A percentile compares a stretch with the other conserved stretches of the same genome.
phyloP scores from a whole-genome alignment of 1,140 invertebrate species.

The Zaprionus tsacasi region DNA sequence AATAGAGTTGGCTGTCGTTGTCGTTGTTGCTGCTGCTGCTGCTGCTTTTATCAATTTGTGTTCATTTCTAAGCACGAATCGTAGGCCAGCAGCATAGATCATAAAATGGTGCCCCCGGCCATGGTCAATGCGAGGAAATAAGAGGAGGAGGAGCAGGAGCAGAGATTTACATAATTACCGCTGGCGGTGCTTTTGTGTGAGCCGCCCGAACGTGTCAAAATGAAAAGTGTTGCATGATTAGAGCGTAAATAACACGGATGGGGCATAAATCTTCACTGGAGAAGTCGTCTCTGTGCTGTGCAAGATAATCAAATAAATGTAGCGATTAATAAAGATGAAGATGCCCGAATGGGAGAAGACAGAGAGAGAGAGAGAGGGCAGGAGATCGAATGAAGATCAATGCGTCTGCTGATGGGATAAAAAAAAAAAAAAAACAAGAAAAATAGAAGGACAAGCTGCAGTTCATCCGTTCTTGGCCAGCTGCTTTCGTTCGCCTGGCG shows the following conservation, averaged over 20 bases:
- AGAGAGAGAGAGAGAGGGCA: not conserved
- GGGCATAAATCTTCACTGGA: slow-evolving; percentile 64
- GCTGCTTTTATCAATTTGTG: slow-evolving; percentile 77
- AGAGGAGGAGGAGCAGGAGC: slow-evolving; percentile 1
- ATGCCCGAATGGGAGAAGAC: slow-evolving; percentile 36
- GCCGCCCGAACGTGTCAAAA: slow-evolving; percentile 78
- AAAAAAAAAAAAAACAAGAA: not conserved
- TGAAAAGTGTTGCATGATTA: slow-evolving; percentile 82
- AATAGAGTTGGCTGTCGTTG: slow-evolving; percentile 46
- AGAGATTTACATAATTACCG: slow-evolving; percentile 78
- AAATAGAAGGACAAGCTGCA: slow-evolving; percentile 17
- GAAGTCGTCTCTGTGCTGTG: not conserved
- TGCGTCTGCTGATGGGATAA: slow-evolving; percentile 51
- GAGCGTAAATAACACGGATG: slow-evolving; percentile 71
- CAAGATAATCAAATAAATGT: slow-evolving; percentile 79
- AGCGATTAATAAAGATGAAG: slow-evolving; percentile 79
- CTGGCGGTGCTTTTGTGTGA: slow-evolving; percentile 71
- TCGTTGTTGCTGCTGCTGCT: slow-evolving; percentile 30
- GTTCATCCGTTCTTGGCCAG: slow-evolving; percentile 16
- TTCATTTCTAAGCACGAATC: slow-evolving; percentile 74
- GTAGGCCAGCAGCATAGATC: slow-evolving; percentile 70
- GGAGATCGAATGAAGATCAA: slow-evolving; percentile 37
- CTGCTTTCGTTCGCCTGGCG: slow-evolving; percentile 70
- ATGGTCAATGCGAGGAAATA: slow-evolving; percentile 38
- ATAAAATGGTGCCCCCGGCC: slow-evolving; percentile 66